Evolutionary conservation across 2,888 invertebrate species (phyloP).

Genomic region (Tupiocoris notatus): DNA sequence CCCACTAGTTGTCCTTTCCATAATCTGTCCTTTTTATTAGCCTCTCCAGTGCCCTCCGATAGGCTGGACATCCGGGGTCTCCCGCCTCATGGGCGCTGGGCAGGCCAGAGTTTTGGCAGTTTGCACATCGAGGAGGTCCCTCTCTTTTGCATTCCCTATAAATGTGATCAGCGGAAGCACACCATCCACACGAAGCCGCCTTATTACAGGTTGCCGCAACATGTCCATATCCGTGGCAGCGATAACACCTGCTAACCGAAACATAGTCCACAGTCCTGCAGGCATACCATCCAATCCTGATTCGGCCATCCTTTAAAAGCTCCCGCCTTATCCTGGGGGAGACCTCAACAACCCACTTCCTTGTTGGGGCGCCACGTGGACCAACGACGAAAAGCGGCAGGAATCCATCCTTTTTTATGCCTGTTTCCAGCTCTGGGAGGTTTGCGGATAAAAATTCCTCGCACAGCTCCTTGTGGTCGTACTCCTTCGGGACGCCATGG

Average conservation of each 20-base stretch:
- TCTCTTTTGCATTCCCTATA: background rate
- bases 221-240: constrained; percentile 5
- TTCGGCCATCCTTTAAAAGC: too few species aligned
- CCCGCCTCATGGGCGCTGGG: background rate
- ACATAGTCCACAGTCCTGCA: background rate
- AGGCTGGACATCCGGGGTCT: background rate
- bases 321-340: too few species aligned
- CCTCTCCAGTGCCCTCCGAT: background rate
- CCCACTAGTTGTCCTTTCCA: background rate
- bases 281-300: background rate
- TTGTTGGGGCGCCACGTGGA: too few species aligned
- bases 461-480: too few species aligned
- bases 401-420: too few species aligned
- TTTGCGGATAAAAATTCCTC: too few species aligned
- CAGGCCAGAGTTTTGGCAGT: background rate
- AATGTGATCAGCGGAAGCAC: background rate
- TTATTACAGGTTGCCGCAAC: background rate
- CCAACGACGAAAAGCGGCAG: too few species aligned
- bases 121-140: background rate
- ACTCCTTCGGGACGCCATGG: too few species aligned
- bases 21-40: background rate
- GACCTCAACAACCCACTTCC: too few species aligned
- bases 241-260: background rate
- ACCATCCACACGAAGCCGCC: background rate
- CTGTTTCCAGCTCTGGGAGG: too few species aligned